A percentile compares a stretch with the other conserved stretches of the same genome.
Conservation (phyloP, 1,140 invertebrate genomes). For the Pseudomyrmex gracilis region DNA sequence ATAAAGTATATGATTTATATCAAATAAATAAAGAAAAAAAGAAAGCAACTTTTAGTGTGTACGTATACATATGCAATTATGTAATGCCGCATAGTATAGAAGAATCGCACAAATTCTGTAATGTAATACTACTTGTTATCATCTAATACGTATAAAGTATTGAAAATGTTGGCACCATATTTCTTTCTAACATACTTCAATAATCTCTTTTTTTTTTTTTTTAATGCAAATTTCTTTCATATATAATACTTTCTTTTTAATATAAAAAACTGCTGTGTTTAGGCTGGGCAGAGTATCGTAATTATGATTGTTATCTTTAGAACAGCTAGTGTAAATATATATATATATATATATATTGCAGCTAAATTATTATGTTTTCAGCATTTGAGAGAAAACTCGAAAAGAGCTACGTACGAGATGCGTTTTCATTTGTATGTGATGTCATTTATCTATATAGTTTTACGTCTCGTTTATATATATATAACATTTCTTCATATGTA, state of each 20-base stretch:
- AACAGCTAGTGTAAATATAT: background rate
- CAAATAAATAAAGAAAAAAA: no score
- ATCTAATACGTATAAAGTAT: background rate
- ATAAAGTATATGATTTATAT: background rate
- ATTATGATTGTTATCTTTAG: slow-evolving; percentile 29
- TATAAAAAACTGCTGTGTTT: background rate
- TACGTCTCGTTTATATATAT: background rate
- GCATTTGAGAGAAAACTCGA: slow-evolving; percentile 41
- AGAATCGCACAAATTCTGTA: slow-evolving; percentile 19
- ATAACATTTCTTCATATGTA: slow-evolving; percentile 34
- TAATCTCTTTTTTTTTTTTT: background rate
- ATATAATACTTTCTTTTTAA: slow-evolving; percentile 13
- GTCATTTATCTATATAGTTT: slow-evolving; percentile 61
- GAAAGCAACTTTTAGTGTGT: background rate
- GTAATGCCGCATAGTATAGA: background rate
- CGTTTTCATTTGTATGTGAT: slow-evolving; percentile 51
- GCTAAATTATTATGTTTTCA: slow-evolving; percentile 26
- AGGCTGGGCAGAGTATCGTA: background rate
- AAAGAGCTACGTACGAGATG: slow-evolving; percentile 40
- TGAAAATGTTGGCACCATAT: slow-evolving; percentile 51
- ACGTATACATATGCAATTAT: background rate
- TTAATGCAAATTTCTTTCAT: slow-evolving; percentile 6
- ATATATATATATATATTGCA: background rate
- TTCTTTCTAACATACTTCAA: slow-evolving; percentile 25
- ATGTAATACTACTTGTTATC: background rate